Base-by-base conservation (phyloP, 1,140 invertebrate species). In the Orchesella cincta region DNA sequence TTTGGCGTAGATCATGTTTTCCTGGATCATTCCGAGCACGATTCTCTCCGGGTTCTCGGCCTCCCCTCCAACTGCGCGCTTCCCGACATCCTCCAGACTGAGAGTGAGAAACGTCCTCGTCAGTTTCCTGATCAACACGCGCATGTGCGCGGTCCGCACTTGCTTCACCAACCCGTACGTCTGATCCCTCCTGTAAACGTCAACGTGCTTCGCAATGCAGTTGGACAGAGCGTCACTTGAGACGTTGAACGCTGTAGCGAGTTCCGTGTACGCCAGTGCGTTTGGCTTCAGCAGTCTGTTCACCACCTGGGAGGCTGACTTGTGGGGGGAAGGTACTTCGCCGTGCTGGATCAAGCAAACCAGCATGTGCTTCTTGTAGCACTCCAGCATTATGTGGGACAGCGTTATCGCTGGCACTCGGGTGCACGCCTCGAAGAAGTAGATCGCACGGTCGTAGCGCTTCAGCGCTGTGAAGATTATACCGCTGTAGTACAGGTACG, bases 41-140 rank as follows among this genome's bases (percentile, higher is more conserved):
- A 73, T 28, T 8, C n/a, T 5, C 23, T 73, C 34, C 36, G 39
- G 33, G 8, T 64, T 23, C 20, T 46, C 39, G 36, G 8, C 67
- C 1, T 20, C 39, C 5, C 36, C 20, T 23, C 29, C 29, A 3
- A 29, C 71, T 8, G 71, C 95, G 83, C 96, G 88, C 82, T 92
- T 93, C 1, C 96, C 96, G 76, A 99, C 95, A 88, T 99, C 97
- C 78, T 90, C 90, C 75, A 99, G 87, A 34, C 95, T 98, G 67
- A 99, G 87, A 0, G 96, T 99, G 79, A 98, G 88, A 86, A 99
- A 99, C 46, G 97, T 98, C 87, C 98, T 98, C 36, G 97, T 98
- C 72, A 99, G 87, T 84, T 95, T 90, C 86, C 98, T 95, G 83
- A 99, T 99, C 87, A 97, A 98, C 85, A 97, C 96, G 86, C 97